phyloP scores from a whole-genome alignment of 2,113 vertebrate genomes.

The Gulo gulo region DNA sequence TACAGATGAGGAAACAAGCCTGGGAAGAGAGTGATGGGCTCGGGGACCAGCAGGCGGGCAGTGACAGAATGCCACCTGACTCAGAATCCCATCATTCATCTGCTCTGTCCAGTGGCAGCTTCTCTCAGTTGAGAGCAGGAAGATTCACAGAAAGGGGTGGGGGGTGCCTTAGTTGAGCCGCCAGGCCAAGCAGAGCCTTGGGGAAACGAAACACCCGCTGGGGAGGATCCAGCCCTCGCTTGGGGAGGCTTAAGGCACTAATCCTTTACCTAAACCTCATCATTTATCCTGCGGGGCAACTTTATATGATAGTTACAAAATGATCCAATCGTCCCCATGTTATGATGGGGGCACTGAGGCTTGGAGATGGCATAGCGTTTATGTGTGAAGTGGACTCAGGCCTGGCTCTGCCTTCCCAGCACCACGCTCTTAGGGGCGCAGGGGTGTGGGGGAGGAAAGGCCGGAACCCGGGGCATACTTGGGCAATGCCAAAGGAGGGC shows the following conservation, averaged over 20 bases:
- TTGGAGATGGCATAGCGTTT: neutral
- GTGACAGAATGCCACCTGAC: neutral
- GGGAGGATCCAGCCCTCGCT: neutral
- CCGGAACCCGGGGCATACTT: neutral
- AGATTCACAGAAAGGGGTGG: neutral
- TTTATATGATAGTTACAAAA: neutral
- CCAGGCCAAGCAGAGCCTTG: accelerated
- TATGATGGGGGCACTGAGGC: neutral
- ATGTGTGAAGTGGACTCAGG: neutral
- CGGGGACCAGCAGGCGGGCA: neutral
- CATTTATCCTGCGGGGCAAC: neutral
- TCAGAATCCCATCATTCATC: neutral
- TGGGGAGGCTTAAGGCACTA: accelerated
- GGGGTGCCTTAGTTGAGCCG: neutral
- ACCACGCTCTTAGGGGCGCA: accelerated
- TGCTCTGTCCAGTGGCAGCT: neutral
- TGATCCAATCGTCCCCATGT: neutral
- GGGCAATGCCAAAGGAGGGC: neutral
- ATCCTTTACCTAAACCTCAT: no score
- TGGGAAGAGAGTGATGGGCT: neutral
- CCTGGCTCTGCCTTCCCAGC: neutral
- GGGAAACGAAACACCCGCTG: neutral
- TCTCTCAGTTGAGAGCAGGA: neutral
- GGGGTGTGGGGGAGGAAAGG: neutral
- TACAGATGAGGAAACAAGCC: neutral